A percentile compares a stretch with the other conserved stretches of the same genome.
These are phyloP conservation scores for Calidris pugnax DNA, from an alignment of 2,113 vertebrate genomes.

Conservation along the genomic window DNA sequence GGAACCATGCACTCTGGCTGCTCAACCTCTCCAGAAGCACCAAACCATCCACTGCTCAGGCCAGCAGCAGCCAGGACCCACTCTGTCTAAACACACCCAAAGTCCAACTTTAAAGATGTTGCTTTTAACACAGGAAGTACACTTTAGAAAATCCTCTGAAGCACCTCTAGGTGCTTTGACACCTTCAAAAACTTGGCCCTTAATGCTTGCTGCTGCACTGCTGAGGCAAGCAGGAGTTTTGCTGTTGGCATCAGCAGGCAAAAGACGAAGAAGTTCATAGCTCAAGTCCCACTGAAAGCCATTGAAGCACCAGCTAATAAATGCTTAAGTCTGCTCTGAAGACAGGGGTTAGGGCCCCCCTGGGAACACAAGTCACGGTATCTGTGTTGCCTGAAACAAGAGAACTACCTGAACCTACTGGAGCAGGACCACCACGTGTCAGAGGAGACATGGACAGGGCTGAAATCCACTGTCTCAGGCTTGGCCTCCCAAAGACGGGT, in stretches of 20 bases:
- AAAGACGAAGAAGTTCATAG: background rate
- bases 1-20: background rate
- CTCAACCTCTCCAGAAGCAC: background rate
- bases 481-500: background rate
- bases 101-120: background rate
- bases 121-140: accelerated
- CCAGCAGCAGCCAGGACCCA: background rate
- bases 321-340: background rate
- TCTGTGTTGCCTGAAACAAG: background rate
- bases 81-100: background rate
- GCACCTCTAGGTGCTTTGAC: background rate
- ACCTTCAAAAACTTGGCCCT: background rate
- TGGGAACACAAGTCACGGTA: background rate
- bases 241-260: background rate
- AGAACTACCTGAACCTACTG: background rate
- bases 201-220: background rate
- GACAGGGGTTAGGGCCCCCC: background rate
- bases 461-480: background rate
- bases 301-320: background rate
- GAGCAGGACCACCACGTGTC: background rate
- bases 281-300: background rate
- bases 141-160: background rate
- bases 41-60: background rate
- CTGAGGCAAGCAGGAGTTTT: background rate
- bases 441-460: background rate